Percentiles rank a stretch among this genome's conserved stretches.
Evolutionary conservation across 2,113 vertebrate genomes (phyloP).

Genomic region (Cyanocitta stelleri): DNA sequence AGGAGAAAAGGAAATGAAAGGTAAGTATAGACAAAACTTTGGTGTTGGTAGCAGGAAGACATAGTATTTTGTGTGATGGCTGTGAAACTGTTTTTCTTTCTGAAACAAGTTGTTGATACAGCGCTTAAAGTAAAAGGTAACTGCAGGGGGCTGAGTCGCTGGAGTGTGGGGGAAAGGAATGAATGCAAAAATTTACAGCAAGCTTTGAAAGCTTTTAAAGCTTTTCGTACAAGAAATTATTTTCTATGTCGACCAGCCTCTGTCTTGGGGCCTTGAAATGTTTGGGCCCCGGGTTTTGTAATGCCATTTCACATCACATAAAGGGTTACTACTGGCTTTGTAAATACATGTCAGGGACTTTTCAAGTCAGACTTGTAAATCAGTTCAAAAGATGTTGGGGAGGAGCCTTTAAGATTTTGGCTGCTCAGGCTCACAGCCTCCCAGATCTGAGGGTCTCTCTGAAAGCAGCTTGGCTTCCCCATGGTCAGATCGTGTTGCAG

Average conservation of each 20-base stretch:
- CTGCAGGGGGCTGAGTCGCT: neutral
- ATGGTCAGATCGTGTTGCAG: neutral
- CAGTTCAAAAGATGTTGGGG: neutral
- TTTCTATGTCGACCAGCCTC: neutral
- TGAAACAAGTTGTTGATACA: neutral
- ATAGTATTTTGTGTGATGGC: neutral
- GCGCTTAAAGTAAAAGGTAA: neutral
- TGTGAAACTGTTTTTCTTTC: neutral
- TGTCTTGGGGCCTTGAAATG: neutral
- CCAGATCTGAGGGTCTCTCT: neutral
- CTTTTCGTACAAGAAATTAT: neutral
- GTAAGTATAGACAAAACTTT: neutral
- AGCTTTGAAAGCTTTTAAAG: neutral
- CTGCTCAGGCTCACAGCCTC: neutral
- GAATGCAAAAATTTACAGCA: neutral
- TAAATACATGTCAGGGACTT: neutral
- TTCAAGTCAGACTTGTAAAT: neutral
- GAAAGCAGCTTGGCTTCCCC: neutral
- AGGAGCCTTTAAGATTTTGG: neutral
- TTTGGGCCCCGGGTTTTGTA: neutral
- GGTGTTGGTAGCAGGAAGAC: neutral
- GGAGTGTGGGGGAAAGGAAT: neutral
- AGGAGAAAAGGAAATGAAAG: neutral
- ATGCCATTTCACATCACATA: neutral
- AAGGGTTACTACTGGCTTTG: neutral